Base-by-base conservation (phyloP, 2,888 invertebrate species). In the Micoletzkya japonica region DNA sequence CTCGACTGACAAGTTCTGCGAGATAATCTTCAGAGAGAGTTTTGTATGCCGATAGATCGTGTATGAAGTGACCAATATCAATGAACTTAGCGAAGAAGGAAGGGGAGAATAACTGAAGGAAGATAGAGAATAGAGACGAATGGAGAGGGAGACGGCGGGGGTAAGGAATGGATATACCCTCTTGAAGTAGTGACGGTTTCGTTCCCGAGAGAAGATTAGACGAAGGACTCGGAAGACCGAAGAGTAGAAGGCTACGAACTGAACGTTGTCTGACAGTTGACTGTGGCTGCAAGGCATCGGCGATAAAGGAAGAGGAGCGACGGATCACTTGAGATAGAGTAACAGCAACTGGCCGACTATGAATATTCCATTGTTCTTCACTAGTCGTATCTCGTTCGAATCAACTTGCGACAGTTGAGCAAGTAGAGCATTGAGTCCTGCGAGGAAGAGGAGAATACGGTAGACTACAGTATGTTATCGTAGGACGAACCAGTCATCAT, bases 1-100 rank as follows among this genome's bases (percentile, higher is more conserved):
- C 20, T 7, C 14, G 14, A 72, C 73, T 70, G 10, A 77, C 79
- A 34, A 78, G 57, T 36, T 71, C 61, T 10, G 39, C 26, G 17
- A 74, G 61, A 63, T 77, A 78, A 30, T 73, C 57, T 1, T 34
- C 82, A 14, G 86, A 86, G 17, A 87, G 78, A 32, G 76, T 75
- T 71, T 81, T 81, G 73, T 87, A 87, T 7, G 84, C 83, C 20
- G 78, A 77, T 24, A 87, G 76, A 39, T 87, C 86, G 70, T 84
- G 81, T 59, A 86, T 86, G 79, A 87, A 88, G 75, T 87, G 87
- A 2, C 87, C 87, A 36, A 88, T 80, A 74, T 87, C 87, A 26
- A 88, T 86, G 78, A 88, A 88, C 10, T 74, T 56, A 70, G 86
- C 86, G 77, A 86, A 87, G 71, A 88, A 76, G 4, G 84, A 81